Conservation (phyloP, 2,888 invertebrate species). For the Noctua janthina region DNA sequence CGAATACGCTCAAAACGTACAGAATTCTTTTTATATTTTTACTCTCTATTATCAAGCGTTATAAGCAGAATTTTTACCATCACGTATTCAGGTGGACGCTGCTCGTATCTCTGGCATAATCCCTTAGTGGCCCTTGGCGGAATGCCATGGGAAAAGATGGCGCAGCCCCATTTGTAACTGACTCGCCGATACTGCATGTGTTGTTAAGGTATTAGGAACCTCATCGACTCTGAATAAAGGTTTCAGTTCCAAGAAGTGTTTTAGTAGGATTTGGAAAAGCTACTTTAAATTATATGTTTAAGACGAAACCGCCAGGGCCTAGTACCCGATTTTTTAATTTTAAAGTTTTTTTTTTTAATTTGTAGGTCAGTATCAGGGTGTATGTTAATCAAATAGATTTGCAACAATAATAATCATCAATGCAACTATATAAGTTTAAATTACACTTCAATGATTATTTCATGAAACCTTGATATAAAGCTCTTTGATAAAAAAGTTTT, state of each 20-base stretch:
- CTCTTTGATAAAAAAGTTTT: not conserved
- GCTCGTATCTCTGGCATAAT: constrained; percentile 43
- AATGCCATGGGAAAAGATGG: constrained; percentile 52
- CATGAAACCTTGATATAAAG: not conserved
- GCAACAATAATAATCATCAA: too few relatives aligned
- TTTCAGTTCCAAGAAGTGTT: not conserved
- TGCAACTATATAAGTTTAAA: not conserved
- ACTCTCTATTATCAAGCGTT: not conserved
- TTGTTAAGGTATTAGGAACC: not conserved
- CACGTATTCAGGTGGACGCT: constrained; percentile 45
- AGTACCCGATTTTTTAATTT: too few relatives aligned
- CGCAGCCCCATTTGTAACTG: constrained; percentile 41
- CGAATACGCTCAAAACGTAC: not conserved
- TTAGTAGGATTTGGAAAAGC: not conserved
- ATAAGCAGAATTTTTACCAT: constrained; percentile 12
- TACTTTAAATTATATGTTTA: not conserved
- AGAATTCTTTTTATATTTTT: not conserved
- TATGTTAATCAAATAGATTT: not conserved
- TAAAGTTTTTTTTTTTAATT: too few relatives aligned
- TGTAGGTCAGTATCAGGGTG: not conserved
- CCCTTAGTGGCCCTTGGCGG: constrained; percentile 48
- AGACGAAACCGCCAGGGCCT: not conserved
- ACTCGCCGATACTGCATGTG: constrained; percentile 31
- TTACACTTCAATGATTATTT: not conserved
- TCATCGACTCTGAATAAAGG: not conserved